A percentile compares a stretch with the other conserved stretches of the same genome.
Evolutionary conservation across 92 coral and sea anemone genomes (phyloP).

Genomic region (Palythoa heliodiscus): DNA sequence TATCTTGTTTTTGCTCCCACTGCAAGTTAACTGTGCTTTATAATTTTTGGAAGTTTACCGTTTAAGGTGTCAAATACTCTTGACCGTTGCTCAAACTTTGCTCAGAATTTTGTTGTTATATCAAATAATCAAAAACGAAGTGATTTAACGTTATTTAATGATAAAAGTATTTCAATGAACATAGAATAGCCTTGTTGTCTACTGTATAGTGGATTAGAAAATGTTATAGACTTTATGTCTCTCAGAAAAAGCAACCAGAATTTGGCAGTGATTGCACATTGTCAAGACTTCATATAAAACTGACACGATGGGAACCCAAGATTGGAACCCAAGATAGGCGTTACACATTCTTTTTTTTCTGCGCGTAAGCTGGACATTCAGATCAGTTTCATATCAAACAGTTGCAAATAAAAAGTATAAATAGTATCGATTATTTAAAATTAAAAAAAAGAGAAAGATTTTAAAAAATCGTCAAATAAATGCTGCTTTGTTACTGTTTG

Average conservation of each 20-base stretch:
- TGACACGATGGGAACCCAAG: neutral
- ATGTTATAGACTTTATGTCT: slow-evolving; percentile 26
- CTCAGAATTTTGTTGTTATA: too few species aligned
- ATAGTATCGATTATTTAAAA: too few species aligned
- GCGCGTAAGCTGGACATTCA: too few species aligned
- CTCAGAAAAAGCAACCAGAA: neutral
- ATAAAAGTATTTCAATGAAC: neutral
- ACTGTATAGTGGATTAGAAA: slow-evolving; percentile 1
- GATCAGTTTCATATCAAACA: too few species aligned
- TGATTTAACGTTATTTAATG: neutral
- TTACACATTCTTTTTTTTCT: too few species aligned
- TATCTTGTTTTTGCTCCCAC: neutral
- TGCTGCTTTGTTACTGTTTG: too few species aligned
- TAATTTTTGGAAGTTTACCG: neutral
- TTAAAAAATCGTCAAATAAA: too few species aligned
- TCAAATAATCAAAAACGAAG: neutral
- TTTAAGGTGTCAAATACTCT: neutral
- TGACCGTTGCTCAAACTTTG: neutral
- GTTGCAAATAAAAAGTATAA: too few species aligned
- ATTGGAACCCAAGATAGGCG: too few species aligned
- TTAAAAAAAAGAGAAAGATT: too few species aligned
- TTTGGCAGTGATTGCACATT: slow-evolving; percentile 1
- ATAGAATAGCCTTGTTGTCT: slow-evolving; percentile 18
- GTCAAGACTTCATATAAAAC: slow-evolving; percentile 1
- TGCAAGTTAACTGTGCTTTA: neutral